Base-by-base conservation (phyloP, 2,113 vertebrate genomes). In the Bos indicus region DNA sequence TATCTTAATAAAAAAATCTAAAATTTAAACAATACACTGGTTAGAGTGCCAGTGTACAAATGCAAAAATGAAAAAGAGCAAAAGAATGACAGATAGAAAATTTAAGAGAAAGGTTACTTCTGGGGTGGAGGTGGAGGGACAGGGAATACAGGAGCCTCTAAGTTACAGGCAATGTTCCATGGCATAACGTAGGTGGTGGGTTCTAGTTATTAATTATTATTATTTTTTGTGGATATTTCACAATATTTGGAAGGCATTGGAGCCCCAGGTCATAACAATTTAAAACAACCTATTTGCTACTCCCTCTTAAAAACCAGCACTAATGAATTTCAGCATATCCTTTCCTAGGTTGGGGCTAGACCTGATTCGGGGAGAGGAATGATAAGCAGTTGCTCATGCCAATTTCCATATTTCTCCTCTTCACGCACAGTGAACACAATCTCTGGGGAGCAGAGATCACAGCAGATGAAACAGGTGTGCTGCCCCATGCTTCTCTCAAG, bases 301-400 rank as follows among this genome's bases (percentile, higher is more conserved):
- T 98, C 97, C 97, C 12, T 97, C 98, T 97, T 97, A 97, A 98
- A 98, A 98, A 98, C 95, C 96, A 98, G 97, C 95, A 98, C 98
- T 98, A 98, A 98, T 98, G 98, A 98, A 98, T 98, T 97, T 98
- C 97, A 98, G 96, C 98, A 98, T 98, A 97, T 98, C 98, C 97
- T 98, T 98, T 97, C 97, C 95, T 98, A 98, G 97, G 95, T 95
- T 98, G 97, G 92, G 97, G 97, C 97, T 98, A 98, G 98, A 98
- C 97, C 95, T 98, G 98, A 98, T 97, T 98, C 98, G 96, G 97
- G 92, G 93, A 98, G 97, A 98, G 95, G 97, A 98, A 98, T 94
- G 98, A 98, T 98, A 98, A 98, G 98, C 98, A 98, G 97, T 98
- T 98, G 90, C 91, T 98, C 98, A 98, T 98, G 97, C 97, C 97